These are phyloP conservation scores for Eriocheir sinensis DNA, from an alignment of 1,140 invertebrate genomes.

Conservation along the genomic window DNA sequence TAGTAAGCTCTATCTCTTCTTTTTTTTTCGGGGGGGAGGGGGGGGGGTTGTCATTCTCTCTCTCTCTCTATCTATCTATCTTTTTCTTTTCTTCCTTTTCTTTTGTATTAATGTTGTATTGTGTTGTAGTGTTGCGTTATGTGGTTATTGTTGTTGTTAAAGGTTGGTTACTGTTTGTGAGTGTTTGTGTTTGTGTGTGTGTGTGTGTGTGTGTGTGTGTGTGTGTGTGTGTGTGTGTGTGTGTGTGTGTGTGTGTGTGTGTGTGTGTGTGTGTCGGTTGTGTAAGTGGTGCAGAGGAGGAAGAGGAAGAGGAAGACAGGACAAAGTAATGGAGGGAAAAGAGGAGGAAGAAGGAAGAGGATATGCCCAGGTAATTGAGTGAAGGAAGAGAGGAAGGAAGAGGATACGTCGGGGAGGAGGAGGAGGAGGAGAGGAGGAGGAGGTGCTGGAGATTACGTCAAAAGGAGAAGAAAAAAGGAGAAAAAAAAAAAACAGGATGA, in stretches of 20 bases:
- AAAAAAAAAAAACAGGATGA: no score
- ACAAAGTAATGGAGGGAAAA: not conserved
- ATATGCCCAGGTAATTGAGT: not conserved
- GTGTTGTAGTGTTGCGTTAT: no score
- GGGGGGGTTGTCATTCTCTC: not conserved
- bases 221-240: not conserved
- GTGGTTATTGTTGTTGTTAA: no score
- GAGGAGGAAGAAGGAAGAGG: not conserved
- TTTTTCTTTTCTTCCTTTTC: not conserved
- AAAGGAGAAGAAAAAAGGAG: not conserved
- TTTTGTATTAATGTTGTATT: no score
- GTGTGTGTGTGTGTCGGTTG: not conserved
- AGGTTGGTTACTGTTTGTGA: not conserved
- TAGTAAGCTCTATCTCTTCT: not conserved
- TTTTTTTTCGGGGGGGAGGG: not conserved
- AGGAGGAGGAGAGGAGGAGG: not conserved
- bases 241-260: constrained; percentile 49
- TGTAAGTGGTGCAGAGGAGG: not conserved
- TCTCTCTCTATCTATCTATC: not conserved
- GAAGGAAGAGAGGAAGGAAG: not conserved
- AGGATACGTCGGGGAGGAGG: not conserved
- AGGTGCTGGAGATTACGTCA: not conserved
- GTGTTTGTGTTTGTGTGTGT: not conserved
- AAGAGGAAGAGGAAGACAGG: not conserved
- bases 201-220: not conserved